Percentiles rank a stretch among this genome's conserved stretches.
These are phyloP conservation scores for Bombus pascuorum DNA, from an alignment of 1,140 invertebrate species.

Conservation along the genomic window DNA sequence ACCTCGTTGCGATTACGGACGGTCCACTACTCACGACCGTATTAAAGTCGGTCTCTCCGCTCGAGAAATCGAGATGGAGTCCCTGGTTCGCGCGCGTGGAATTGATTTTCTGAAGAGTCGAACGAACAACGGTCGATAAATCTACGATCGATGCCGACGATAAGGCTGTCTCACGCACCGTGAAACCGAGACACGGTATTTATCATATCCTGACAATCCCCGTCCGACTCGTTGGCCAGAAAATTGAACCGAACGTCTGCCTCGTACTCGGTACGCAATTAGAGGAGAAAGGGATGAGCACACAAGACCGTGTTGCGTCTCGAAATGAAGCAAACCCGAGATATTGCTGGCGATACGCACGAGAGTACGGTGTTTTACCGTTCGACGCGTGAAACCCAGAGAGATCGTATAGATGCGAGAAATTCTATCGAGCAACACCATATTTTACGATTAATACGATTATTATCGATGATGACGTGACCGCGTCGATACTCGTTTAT, in stretches of 20 bases:
- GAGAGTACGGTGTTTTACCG: background rate
- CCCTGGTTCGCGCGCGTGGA: conserved; percentile 59
- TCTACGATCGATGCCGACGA: conserved; percentile 33
- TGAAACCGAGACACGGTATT: conserved; percentile 14
- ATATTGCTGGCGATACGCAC: background rate
- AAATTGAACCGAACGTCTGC: conserved; percentile 25
- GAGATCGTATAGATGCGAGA: conserved; percentile 15
- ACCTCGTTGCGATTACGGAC: conserved; percentile 66
- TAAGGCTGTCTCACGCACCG: conserved; percentile 22
- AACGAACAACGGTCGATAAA: conserved; percentile 53
- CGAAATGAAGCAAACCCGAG: background rate
- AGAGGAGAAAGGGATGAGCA: conserved; percentile 1
- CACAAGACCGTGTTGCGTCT: background rate
- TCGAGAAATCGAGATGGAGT: conserved; percentile 72
- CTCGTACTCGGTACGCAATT: conserved; percentile 21
- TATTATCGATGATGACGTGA: conserved; percentile 16
- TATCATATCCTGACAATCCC: conserved; percentile 35
- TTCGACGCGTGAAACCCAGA: background rate
- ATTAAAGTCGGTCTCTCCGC: conserved; percentile 66
- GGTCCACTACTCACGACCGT: conserved; percentile 62
- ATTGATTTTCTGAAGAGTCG: conserved; percentile 71
- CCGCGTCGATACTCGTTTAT: background rate
- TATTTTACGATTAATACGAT: conserved; percentile 35
- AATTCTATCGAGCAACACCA: background rate
- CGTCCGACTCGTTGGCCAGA: background rate